phyloP scores from a whole-genome alignment of 2,888 invertebrate species.

The Cryptocheilus praepositus region DNA sequence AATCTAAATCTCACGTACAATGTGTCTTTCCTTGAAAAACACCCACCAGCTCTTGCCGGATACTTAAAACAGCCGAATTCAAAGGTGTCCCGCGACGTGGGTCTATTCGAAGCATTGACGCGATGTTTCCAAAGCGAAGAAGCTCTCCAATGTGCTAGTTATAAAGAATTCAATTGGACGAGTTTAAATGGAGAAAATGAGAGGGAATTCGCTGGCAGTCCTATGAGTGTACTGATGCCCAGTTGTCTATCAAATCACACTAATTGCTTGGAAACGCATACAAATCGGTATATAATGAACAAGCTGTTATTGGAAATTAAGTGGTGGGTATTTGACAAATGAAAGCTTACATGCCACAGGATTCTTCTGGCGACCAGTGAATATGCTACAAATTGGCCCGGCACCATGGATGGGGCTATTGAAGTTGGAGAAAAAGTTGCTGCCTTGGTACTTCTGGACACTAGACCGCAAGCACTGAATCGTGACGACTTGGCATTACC shows the following conservation, averaged over 20 bases:
- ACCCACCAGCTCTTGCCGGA: conserved; percentile 48
- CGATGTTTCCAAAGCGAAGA: conserved; percentile 38
- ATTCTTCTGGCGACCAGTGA: conserved; percentile 64
- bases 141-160: conserved; percentile 25
- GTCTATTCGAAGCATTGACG: conserved; percentile 27
- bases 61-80: conserved; percentile 36
- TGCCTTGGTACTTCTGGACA: conserved; percentile 45
- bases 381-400: conserved; percentile 62
- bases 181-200: background rate
- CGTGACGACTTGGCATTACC: conserved; percentile 27
- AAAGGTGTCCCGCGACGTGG: background rate
- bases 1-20: conserved; percentile 51
- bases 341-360: conserved; percentile 33
- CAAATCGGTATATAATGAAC: conserved; percentile 43
- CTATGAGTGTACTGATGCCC: conserved; percentile 58
- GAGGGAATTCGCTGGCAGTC: conserved; percentile 34
- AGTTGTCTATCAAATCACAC: conserved; percentile 36
- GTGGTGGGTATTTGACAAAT: background rate
- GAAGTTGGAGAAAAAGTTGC: conserved; percentile 60
- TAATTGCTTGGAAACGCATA: conserved; percentile 39
- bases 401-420: conserved; percentile 63
- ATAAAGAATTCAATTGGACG: conserved; percentile 37
- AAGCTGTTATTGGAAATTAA: background rate
- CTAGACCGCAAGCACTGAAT: conserved; percentile 59
- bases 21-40: conserved; percentile 33